phyloP scores from a whole-genome alignment of 2,113 vertebrate species.

The Hemibagrus wyckioides region DNA sequence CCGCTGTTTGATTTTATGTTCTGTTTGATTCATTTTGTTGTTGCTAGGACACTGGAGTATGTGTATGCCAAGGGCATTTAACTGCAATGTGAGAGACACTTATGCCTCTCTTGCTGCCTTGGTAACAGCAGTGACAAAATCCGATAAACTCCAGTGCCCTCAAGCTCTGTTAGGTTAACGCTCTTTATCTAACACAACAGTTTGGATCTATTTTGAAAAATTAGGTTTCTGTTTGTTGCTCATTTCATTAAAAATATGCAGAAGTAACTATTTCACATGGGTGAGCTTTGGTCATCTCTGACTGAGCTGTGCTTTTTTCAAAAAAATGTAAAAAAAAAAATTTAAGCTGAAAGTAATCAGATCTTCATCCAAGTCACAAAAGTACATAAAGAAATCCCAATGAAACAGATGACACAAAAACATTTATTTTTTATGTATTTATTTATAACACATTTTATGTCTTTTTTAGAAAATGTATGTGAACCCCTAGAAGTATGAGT shows the following conservation, averaged over 20 bases:
- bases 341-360: too few relatives aligned
- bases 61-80: conserved; percentile 51
- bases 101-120: conserved; percentile 41
- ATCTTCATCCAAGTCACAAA: too few relatives aligned
- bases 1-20: neutral
- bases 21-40: conserved; percentile 50
- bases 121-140: conserved; percentile 46
- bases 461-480: too few relatives aligned
- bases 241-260: neutral
- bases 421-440: too few relatives aligned
- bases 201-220: neutral
- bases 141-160: conserved; percentile 2
- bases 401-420: too few relatives aligned
- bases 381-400: too few relatives aligned
- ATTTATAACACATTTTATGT: too few relatives aligned
- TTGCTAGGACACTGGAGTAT: conserved; percentile 63
- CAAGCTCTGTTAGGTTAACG: neutral
- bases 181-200: neutral
- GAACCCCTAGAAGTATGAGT: too few relatives aligned
- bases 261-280: neutral
- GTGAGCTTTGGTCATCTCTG: neutral
- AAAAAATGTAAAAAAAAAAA: too few relatives aligned
- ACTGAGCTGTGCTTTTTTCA: neutral
- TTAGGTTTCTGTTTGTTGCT: neutral
- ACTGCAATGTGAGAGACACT: conserved; percentile 31